Base-by-base conservation (phyloP, 2,888 invertebrate genomes). In the Cryptocheilus praepositus region DNA sequence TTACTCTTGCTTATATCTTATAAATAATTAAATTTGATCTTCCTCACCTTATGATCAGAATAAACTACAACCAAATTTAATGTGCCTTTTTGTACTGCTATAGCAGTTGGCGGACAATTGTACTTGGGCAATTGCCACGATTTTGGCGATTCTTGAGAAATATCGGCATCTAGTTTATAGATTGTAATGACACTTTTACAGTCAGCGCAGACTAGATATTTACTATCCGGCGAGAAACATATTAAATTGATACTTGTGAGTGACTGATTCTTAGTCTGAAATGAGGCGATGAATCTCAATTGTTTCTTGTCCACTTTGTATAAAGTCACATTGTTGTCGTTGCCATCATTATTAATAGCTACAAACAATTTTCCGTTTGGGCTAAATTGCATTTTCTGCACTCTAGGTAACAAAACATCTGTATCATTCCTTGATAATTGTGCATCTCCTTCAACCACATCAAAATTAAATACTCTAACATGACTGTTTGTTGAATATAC, bases 21-120 rank as follows among this genome's bases (percentile, higher is more conserved):
- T 43, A 13, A n/a, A n/a, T 36, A 62, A 55, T 60, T 45, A 13
- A 16, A 0, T 36, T 55, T 56, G 16, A 19, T 21, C 28, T 44
- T n/a, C n/a, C 58, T 74, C 87, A 95, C 95, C 92, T 93, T 94
- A 80, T 94, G 94, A 90, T 97, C 94, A 0, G 95, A 91, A 89
- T 96, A 96, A 2, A 92, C 92, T 11, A 95, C 90, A 43, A 95
- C 91, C 7, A 97, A 87, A 52, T 91, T 91, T 4, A 92, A 90
- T 1, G 89, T 89, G 8, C 86, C 86, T 18, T 91, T 90, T 82
- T 94, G 93, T 52, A 96, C 90, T 0, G 92, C 91, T 74, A 97
- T 81, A 0, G 96, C 94, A 0, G 95, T 94, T 0, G 94, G 93
- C 45, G 93, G 91, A 70, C 92, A 93, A 13, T 89, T 89, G 83